phyloP scores from a whole-genome alignment of 2,113 vertebrate genomes.

The Cololabis saira region DNA sequence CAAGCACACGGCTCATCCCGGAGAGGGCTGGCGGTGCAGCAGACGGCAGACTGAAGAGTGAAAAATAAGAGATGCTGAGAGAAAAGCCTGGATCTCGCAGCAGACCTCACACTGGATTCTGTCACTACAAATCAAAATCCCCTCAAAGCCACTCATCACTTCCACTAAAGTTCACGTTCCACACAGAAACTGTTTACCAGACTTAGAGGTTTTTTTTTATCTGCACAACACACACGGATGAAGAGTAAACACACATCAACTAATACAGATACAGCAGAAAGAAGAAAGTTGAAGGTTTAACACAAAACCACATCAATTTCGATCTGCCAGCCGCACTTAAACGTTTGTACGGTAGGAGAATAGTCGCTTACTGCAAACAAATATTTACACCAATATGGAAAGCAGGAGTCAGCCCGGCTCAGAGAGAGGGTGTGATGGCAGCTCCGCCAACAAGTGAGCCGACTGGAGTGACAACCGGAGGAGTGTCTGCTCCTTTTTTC shows the following conservation, averaged over 20 bases:
- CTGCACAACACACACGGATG: slow-evolving; percentile 20
- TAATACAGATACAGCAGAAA: slow-evolving; percentile 28
- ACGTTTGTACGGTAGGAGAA: slow-evolving; percentile 61
- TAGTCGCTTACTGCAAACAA: slow-evolving; percentile 45
- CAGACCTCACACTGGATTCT: slow-evolving; percentile 77
- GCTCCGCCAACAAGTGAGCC: slow-evolving; percentile 60
- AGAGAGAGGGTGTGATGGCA: slow-evolving; percentile 49
- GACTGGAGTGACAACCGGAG: slow-evolving; percentile 67
- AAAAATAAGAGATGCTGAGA: slow-evolving; percentile 33
- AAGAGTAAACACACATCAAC: slow-evolving; percentile 15
- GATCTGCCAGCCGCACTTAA: slow-evolving; percentile 47
- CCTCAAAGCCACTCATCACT: slow-evolving; percentile 78
- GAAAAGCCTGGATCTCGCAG: slow-evolving; percentile 70
- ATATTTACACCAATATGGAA: slow-evolving; percentile 55
- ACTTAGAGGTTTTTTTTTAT: slow-evolving; percentile 57
- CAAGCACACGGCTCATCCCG: slow-evolving; percentile 41
- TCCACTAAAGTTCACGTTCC: slow-evolving; percentile 77
- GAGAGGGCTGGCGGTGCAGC: slow-evolving; percentile 55
- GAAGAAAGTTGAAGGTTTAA: slow-evolving; percentile 1
- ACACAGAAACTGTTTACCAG: slow-evolving; percentile 76
- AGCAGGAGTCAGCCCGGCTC: slow-evolving; percentile 39
- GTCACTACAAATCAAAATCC: slow-evolving; percentile 79
- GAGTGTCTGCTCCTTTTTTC: slow-evolving; percentile 60
- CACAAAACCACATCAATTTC: slow-evolving; percentile 25
- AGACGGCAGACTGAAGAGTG: slow-evolving; percentile 46